phyloP scores from a whole-genome alignment of 2,113 vertebrate genomes.

The Cyanoramphus novaezelandiae region DNA sequence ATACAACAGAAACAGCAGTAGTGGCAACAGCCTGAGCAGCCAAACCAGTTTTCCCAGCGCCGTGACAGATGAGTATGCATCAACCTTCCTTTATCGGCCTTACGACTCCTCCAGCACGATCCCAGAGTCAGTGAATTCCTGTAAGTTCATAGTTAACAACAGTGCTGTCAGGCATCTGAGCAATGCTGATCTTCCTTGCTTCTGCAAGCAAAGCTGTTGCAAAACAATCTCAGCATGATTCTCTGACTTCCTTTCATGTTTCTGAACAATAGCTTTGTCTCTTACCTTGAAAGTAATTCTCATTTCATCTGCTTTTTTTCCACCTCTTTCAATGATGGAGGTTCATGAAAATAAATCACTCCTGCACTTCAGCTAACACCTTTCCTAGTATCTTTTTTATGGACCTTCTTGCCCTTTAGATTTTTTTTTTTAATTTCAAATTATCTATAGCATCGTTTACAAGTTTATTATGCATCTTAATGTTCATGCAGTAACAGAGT shows the following conservation, averaged over 20 bases:
- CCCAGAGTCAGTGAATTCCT: constrained; percentile 90
- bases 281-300: constrained; percentile 47
- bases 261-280: constrained; percentile 12
- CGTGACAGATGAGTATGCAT: constrained; percentile 67
- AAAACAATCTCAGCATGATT: constrained; percentile 38
- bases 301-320: constrained; percentile 9
- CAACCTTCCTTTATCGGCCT: constrained; percentile 76
- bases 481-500: neutral
- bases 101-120: constrained; percentile 79
- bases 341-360: neutral
- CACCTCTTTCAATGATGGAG: neutral
- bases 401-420: neutral
- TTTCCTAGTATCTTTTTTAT: neutral
- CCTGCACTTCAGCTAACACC: neutral
- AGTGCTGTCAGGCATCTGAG: constrained; percentile 39
- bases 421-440: neutral
- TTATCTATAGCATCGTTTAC: neutral
- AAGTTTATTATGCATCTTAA: neutral
- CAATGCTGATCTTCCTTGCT: constrained; percentile 15
- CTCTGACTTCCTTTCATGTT: neutral
- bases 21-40: constrained; percentile 62
- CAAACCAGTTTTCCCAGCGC: constrained; percentile 32
- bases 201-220: constrained; percentile 32
- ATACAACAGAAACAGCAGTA: constrained; percentile 72
- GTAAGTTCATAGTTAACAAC: constrained; percentile 84